phyloP scores from a whole-genome alignment of 2,888 invertebrate genomes.

The Automeris io region DNA sequence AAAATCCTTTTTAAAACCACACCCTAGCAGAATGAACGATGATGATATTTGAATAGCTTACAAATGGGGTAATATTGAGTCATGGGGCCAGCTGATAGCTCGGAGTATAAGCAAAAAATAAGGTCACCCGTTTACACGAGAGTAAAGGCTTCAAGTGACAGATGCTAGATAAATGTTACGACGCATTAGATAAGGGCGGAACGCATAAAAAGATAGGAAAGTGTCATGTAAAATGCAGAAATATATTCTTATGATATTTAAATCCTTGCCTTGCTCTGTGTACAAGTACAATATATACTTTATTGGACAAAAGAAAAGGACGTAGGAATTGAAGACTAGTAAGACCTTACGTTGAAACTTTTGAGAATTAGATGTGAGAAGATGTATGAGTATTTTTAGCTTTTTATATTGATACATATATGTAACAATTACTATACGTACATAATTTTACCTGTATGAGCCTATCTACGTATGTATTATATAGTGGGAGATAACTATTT shows the following conservation, averaged over 20 bases:
- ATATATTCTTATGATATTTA: background rate
- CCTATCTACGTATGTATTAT: too few relatives aligned
- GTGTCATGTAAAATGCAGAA: constrained; percentile 38
- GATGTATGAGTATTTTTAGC: too few relatives aligned
- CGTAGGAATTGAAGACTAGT: too few relatives aligned
- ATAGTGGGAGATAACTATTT: too few relatives aligned
- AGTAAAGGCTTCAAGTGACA: constrained; percentile 72
- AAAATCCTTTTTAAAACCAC: constrained; percentile 36
- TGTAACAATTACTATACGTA: too few relatives aligned
- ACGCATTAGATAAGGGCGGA: constrained; percentile 59
- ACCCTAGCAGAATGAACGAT: constrained; percentile 59
- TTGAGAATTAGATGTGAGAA: too few relatives aligned
- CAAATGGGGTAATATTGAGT: constrained; percentile 67
- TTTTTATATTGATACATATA: too few relatives aligned
- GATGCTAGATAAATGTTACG: constrained; percentile 74
- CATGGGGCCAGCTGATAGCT: constrained; percentile 64
- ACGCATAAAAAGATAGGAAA: constrained; percentile 46
- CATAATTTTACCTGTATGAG: too few relatives aligned
- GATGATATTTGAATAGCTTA: constrained; percentile 66
- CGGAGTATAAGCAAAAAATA: constrained; percentile 69
- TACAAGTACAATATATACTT: too few relatives aligned
- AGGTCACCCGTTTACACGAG: constrained; percentile 70
- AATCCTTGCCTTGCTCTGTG: background rate
- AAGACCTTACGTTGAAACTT: too few relatives aligned
- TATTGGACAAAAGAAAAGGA: too few relatives aligned